Evolutionary conservation across 2,797 vertebrate genomes (phyloP).

Genomic region (Rallus crepitans): DNA sequence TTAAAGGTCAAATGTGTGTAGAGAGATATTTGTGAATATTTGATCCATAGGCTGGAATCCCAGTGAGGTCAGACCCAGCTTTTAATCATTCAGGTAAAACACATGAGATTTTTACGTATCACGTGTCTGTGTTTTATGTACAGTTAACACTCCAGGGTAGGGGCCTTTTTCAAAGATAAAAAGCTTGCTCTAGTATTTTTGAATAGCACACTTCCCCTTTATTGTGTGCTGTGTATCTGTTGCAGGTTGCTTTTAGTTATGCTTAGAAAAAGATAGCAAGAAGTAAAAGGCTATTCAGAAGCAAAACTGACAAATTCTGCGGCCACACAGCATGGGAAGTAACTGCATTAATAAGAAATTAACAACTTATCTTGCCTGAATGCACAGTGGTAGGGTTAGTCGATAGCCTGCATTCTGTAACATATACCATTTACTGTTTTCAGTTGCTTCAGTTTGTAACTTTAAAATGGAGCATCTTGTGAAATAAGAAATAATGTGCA

Average conservation of each 20-base stretch:
- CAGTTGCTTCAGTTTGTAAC: fast-evolving
- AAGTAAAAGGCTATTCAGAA: background rate
- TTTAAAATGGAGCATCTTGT: background rate
- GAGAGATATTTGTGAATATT: background rate
- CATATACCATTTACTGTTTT: fast-evolving
- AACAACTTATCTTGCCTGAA: background rate
- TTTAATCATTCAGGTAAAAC: background rate
- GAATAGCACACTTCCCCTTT: background rate
- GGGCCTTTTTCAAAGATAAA: background rate
- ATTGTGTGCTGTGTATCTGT: fast-evolving
- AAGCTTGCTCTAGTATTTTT: background rate
- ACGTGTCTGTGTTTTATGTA: background rate
- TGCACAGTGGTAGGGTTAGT: background rate
- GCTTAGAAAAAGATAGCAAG: background rate
- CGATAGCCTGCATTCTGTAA: fast-evolving
- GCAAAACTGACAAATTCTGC: background rate
- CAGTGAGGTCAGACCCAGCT: background rate
- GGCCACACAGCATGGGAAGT: background rate
- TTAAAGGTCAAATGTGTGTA: background rate
- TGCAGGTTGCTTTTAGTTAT: background rate
- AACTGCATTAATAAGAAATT: background rate
- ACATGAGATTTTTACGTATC: background rate
- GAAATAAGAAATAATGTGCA: background rate
- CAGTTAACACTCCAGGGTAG: background rate
- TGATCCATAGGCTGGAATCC: background rate